phyloP scores from a whole-genome alignment of 2,113 vertebrate species.

The Burhinus oedicnemus region DNA sequence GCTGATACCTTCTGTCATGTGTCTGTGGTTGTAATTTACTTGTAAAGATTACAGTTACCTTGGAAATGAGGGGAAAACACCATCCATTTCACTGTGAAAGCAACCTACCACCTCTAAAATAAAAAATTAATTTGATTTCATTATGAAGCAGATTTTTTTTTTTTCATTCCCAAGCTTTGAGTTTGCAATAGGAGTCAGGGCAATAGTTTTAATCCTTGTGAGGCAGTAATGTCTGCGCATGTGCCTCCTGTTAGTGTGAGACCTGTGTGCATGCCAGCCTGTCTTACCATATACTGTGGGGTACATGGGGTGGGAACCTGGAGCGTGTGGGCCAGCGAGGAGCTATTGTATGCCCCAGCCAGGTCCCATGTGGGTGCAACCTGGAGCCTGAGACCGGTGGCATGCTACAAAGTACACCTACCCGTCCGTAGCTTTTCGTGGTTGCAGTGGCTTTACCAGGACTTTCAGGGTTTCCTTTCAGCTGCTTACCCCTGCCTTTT shows the following conservation, averaged over 20 bases:
- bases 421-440: rapidly evolving
- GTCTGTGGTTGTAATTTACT: not conserved
- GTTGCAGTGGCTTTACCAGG: not conserved
- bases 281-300: not conserved
- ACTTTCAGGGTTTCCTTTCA: not conserved
- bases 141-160: not conserved
- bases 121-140: not conserved
- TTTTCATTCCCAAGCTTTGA: not conserved
- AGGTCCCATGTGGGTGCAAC: not conserved
- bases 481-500: not conserved
- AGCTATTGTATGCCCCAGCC: not conserved
- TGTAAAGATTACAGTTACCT: not conserved
- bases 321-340: rapidly evolving
- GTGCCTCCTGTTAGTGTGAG: not conserved
- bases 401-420: not conserved
- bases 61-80: not conserved
- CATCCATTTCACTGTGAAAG: not conserved
- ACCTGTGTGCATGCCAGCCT: not conserved
- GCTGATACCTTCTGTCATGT: not conserved
- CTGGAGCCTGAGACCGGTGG: not conserved
- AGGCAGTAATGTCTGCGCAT: not conserved
- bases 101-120: not conserved
- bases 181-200: not conserved
- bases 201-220: not conserved
- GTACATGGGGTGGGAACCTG: not conserved